Evolutionary conservation across 2,797 vertebrate genomes (phyloP).

Genomic region (Melanotaenia nigrans): DNA sequence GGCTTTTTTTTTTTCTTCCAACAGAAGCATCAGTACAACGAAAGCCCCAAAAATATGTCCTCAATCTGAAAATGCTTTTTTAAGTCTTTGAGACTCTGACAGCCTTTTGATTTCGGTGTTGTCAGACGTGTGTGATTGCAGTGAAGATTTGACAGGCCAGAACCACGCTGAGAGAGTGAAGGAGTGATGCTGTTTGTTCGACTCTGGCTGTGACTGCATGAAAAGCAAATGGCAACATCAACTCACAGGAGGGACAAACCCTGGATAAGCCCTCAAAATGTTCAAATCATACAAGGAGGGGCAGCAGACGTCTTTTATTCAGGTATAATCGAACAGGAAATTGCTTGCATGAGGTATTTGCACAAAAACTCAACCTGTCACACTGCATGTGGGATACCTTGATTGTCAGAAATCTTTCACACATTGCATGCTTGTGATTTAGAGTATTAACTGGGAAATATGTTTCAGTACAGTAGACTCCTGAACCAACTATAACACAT

Average conservation of each 20-base stretch:
- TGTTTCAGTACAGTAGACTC: not conserved
- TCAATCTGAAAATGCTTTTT: not conserved
- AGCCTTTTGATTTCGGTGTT: conserved; percentile 21
- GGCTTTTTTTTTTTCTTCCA: not conserved
- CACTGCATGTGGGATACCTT: not conserved
- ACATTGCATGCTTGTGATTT: not conserved
- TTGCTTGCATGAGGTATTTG: conserved; percentile 3
- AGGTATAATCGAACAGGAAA: conserved; percentile 17
- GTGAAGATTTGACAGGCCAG: conserved; percentile 13
- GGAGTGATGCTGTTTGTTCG: not conserved
- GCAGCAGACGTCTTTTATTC: conserved; percentile 25
- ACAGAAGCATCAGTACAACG: not conserved
- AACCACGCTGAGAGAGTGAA: not conserved
- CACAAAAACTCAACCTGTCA: conserved; percentile 8
- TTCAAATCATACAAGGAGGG: not conserved
- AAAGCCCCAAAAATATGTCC: not conserved
- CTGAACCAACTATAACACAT: not conserved
- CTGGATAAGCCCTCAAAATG: conserved; percentile 23
- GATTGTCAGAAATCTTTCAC: not conserved
- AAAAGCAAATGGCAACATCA: conserved; percentile 21
- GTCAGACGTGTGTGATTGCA: conserved; percentile 27
- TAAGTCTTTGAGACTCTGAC: conserved; percentile 2
- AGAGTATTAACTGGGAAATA: not conserved
- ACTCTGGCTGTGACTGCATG: not conserved
- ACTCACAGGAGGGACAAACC: conserved; percentile 24